These are phyloP conservation scores for Acanthisitta chloris DNA, from an alignment of 2,113 vertebrate species.

Conservation along the genomic window DNA sequence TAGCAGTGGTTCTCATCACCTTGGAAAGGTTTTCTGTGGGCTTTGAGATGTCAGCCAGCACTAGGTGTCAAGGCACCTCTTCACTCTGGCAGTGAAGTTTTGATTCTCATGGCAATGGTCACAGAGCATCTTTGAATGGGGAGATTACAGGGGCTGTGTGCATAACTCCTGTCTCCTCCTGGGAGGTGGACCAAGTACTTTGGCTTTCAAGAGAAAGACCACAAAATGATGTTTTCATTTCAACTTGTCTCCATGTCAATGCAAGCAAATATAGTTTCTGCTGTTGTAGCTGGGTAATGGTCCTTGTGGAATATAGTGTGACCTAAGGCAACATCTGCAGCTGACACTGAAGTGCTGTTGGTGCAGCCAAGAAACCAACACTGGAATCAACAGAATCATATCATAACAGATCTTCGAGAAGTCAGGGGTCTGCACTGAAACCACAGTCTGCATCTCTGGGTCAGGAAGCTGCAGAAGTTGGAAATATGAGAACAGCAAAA, in stretches of 20 bases:
- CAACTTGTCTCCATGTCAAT: not conserved
- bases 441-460: not conserved
- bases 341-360: not conserved
- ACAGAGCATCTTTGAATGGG: not conserved
- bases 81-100: not conserved
- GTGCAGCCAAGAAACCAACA: not conserved
- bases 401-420: not conserved
- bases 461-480: not conserved
- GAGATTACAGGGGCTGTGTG: not conserved
- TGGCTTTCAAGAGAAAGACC: not conserved
- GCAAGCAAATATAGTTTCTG: not conserved
- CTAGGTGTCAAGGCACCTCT: not conserved
- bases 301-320: not conserved
- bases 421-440: not conserved
- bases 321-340: not conserved
- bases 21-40: not conserved
- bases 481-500: not conserved
- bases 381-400: not conserved
- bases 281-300: not conserved
- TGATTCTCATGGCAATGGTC: not conserved
- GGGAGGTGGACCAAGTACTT: not conserved
- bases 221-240: not conserved
- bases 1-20: not conserved
- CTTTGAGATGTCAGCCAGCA: not conserved
- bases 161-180: not conserved